These are phyloP conservation scores for Neosalanx taihuensis DNA, from an alignment of 2,797 vertebrate species.

Conservation along the genomic window DNA sequence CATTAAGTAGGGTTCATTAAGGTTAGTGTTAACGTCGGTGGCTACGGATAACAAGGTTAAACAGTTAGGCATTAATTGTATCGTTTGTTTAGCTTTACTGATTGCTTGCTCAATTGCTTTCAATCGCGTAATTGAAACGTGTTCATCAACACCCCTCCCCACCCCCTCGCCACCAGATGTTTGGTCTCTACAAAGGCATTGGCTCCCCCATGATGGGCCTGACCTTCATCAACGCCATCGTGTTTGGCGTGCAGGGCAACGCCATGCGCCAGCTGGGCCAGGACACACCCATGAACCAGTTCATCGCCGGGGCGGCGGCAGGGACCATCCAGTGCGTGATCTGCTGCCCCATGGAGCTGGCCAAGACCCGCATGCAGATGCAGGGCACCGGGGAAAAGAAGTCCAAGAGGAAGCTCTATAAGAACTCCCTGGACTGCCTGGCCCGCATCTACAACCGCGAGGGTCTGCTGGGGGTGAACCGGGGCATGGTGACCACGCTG, in stretches of 20 bases:
- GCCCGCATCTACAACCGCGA: slow-evolving; percentile 86
- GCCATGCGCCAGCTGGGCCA: slow-evolving; percentile 80
- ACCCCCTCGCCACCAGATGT: slow-evolving; percentile 65
- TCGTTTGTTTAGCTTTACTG: background rate
- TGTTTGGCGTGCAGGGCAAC: slow-evolving; percentile 95
- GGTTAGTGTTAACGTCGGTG: too few relatives aligned
- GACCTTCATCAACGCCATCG: slow-evolving; percentile 96
- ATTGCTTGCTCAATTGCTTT: background rate
- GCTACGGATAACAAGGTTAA: too few relatives aligned
- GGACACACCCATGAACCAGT: slow-evolving; percentile 92
- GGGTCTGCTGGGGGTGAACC: slow-evolving; percentile 85
- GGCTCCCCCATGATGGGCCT: slow-evolving; percentile 99
- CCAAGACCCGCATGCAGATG: slow-evolving; percentile 97
- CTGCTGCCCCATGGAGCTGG: slow-evolving; percentile 97
- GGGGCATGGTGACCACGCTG: slow-evolving; percentile 90
- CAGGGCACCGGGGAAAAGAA: slow-evolving; percentile 90
- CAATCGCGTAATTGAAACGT: background rate
- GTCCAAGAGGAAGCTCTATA: slow-evolving; percentile 82
- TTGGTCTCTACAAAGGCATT: slow-evolving; percentile 95
- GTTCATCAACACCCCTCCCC: background rate
- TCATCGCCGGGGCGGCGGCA: slow-evolving; percentile 88
- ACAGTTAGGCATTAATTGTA: too few relatives aligned
- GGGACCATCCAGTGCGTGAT: slow-evolving; percentile 91
- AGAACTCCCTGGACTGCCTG: slow-evolving; percentile 93
- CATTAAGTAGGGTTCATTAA: too few relatives aligned